Conservation (phyloP, 2,113 vertebrate species). For the Taxidea taxus region DNA sequence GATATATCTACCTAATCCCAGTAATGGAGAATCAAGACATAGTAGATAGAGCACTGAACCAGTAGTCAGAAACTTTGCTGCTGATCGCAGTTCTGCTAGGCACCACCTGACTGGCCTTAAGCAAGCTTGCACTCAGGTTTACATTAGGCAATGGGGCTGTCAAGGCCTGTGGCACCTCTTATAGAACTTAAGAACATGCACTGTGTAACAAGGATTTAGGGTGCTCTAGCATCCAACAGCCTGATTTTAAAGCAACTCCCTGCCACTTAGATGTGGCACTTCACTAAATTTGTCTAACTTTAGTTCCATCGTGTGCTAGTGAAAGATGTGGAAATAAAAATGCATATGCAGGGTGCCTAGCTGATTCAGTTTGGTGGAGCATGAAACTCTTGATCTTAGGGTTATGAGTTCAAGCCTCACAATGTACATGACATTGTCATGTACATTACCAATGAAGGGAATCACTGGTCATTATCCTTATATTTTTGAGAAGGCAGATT, state of each 20-base stretch:
- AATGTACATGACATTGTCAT: neutral
- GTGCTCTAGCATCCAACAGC: neutral
- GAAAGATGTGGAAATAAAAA: neutral
- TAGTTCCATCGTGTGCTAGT: neutral
- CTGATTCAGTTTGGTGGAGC: neutral
- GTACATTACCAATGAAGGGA: neutral
- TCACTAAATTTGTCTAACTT: neutral
- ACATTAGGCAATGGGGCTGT: neutral
- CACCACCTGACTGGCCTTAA: neutral
- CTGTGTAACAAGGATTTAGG: neutral
- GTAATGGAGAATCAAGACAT: neutral
- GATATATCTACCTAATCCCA: neutral
- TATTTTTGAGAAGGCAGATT: slow-evolving; percentile 13
- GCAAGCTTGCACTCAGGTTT: neutral
- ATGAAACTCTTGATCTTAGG: neutral
- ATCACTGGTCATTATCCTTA: neutral
- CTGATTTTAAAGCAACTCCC: neutral
- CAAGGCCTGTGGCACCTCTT: neutral
- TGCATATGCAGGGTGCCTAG: neutral
- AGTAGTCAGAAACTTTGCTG: neutral
- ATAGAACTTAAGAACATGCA: neutral
- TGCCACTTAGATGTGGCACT: neutral
- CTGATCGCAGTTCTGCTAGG: neutral
- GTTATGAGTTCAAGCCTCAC: neutral
- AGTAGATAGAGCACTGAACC: neutral